Evolutionary conservation across 2,113 vertebrate species (phyloP).

Genomic region (Oceanodroma tethys): DNA sequence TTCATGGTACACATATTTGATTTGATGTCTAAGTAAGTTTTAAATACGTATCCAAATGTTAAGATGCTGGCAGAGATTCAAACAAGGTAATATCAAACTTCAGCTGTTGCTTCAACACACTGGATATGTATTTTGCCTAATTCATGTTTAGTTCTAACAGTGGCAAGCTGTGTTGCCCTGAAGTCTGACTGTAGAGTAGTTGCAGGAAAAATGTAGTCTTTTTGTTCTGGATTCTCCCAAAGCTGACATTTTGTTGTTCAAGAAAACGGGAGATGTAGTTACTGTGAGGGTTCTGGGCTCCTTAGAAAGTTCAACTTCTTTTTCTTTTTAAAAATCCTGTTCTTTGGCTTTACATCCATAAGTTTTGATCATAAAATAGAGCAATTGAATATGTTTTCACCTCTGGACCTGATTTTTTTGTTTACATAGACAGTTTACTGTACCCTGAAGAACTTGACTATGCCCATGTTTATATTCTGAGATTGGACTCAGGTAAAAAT

Average conservation of each 20-base stretch:
- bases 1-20: not conserved
- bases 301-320: not conserved
- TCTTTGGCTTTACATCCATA: not conserved
- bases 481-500: not conserved
- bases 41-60: not conserved
- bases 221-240: not conserved
- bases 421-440: not conserved
- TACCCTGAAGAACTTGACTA: not conserved
- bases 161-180: not conserved
- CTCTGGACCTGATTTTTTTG: not conserved
- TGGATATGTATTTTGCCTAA: not conserved
- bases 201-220: not conserved
- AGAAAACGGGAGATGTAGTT: not conserved
- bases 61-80: not conserved
- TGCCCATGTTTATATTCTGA: not conserved
- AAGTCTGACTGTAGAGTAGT: not conserved
- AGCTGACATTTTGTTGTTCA: not conserved
- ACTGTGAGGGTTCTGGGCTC: not conserved
- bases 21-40: not conserved
- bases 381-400: not conserved
- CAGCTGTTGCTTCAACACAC: not conserved
- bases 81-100: not conserved
- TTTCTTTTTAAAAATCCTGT: not conserved
- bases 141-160: not conserved
- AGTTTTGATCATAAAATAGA: not conserved